Evolutionary conservation across 2,888 invertebrate species (phyloP).

Genomic region (Dastarcus helophoroides): DNA sequence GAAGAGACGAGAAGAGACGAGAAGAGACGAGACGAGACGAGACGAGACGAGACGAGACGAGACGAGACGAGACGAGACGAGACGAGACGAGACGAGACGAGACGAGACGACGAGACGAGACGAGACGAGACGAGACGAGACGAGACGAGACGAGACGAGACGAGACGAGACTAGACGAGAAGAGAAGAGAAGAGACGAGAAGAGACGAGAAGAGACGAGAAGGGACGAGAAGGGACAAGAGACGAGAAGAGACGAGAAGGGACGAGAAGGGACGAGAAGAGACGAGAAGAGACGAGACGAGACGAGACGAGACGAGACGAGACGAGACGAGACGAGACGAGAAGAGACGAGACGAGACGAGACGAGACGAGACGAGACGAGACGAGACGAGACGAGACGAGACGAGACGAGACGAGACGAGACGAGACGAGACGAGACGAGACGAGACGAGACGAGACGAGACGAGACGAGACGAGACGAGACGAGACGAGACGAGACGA

Average conservation of each 20-base stretch:
- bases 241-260: no score
- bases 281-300: not conserved
- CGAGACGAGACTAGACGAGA: constrained; percentile 1
- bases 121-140: constrained; percentile 1
- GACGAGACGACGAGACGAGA: no score
- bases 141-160: not conserved
- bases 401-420: not conserved
- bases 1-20: not conserved
- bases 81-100: constrained; percentile 1
- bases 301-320: no score
- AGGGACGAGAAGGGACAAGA: no score
- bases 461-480: no score
- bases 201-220: no score
- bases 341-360: not conserved
- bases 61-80: constrained; percentile 1
- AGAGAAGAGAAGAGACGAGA: not conserved
- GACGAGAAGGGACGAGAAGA: no score
- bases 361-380: constrained; percentile 1
- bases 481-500: no score
- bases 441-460: no score
- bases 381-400: constrained; percentile 1
- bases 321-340: not conserved
- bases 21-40: not conserved
- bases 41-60: constrained; percentile 1
- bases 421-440: no score